phyloP scores from a whole-genome alignment of 2,797 vertebrate species.

The Hylomyscus alleni region DNA sequence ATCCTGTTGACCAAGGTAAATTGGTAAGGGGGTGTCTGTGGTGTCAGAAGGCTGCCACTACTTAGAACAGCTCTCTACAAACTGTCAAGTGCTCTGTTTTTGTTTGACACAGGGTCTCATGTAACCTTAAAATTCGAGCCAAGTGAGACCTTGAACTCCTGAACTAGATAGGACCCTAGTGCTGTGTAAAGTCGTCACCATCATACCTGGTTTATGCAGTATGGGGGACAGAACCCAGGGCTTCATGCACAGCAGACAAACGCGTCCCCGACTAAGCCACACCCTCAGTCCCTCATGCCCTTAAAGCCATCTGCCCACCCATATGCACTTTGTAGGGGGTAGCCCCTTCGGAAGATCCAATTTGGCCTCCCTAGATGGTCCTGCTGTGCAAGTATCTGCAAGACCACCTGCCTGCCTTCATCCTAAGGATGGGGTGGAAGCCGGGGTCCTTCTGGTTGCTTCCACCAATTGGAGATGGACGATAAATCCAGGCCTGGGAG shows the following conservation, averaged over 20 bases:
- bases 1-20: neutral
- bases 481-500: neutral
- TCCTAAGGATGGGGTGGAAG: neutral
- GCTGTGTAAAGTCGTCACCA: neutral
- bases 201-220: no score
- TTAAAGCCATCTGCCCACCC: neutral
- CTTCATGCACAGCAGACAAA: neutral
- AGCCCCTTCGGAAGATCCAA: fast-evolving
- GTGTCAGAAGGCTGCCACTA: neutral
- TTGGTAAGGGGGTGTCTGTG: neutral
- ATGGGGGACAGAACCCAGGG: neutral
- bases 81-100: neutral
- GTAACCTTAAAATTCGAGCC: neutral
- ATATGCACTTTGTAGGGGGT: neutral
- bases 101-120: neutral
- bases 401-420: neutral
- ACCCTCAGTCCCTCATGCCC: neutral
- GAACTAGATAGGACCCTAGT: neutral
- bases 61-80: neutral
- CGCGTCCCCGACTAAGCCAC: neutral
- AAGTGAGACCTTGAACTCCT: neutral
- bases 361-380: neutral
- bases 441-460: fast-evolving
- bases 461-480: neutral
- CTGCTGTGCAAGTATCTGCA: no score